Evolutionary conservation across 2,113 vertebrate genomes (phyloP).

Genomic region (Pygoscelis antarcticus): DNA sequence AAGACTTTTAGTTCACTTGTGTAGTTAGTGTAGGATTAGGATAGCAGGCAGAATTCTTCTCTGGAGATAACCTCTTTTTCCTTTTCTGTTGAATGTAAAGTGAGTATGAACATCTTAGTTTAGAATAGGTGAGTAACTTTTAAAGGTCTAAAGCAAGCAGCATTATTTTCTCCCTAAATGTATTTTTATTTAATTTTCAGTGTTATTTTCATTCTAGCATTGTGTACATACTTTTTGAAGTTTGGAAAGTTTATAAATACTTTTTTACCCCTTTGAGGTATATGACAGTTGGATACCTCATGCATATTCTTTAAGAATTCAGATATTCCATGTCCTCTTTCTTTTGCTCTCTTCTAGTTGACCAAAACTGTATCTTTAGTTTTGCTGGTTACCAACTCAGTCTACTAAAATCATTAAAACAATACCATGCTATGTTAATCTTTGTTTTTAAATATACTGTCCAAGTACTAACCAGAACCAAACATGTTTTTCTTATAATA

Average conservation of each 20-base stretch:
- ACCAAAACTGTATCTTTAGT: neutral
- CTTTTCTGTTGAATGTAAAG: neutral
- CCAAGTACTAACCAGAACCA: neutral
- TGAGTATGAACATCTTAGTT: neutral
- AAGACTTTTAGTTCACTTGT: neutral
- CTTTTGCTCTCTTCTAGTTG: neutral
- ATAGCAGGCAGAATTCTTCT: neutral
- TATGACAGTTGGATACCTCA: neutral
- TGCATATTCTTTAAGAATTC: neutral
- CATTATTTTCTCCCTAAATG: neutral
- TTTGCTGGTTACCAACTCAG: neutral
- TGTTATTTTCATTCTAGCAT: neutral
- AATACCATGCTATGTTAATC: neutral
- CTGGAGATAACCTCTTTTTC: neutral
- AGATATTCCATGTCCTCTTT: neutral
- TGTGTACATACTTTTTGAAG: neutral
- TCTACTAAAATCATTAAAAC: neutral
- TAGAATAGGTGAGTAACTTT: neutral
- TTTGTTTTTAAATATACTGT: neutral
- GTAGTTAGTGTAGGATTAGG: neutral
- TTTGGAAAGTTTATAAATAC: neutral
- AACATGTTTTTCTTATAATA: neutral
- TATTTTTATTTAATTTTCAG: neutral
- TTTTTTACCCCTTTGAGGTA: neutral
- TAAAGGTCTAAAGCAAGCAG: neutral